Percentiles rank a stretch among this genome's conserved stretches.
Conservation (phyloP, 2,888 invertebrate genomes). For the Acutogordius australiensis region DNA sequence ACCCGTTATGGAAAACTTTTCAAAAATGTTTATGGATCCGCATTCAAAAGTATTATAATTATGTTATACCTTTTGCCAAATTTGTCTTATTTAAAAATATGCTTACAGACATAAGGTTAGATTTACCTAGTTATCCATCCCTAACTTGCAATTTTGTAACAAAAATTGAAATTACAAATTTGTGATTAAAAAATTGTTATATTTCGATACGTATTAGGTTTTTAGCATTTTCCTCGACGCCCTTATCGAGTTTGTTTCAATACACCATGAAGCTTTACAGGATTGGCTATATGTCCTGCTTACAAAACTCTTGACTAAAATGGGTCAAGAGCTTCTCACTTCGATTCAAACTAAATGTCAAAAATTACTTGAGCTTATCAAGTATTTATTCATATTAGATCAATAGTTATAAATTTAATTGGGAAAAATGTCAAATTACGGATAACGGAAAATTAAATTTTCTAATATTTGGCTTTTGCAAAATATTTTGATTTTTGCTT, state of each 20-base stretch:
- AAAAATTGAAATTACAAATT: constrained; percentile 7
- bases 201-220: too few species aligned
- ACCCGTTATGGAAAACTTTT: constrained; percentile 62
- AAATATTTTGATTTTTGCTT: background rate
- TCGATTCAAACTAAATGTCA: constrained; percentile 60
- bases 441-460: too few species aligned
- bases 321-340: constrained; percentile 60
- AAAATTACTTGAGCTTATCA: constrained; percentile 10
- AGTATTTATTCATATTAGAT: too few species aligned
- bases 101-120: too few species aligned
- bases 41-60: constrained; percentile 61
- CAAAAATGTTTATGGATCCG: constrained; percentile 85
- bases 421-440: too few species aligned
- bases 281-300: constrained; percentile 75
- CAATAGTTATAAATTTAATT: too few species aligned
- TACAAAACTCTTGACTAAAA: constrained; percentile 53
- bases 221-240: constrained; percentile 72
- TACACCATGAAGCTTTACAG: constrained; percentile 53
- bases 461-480: constrained; percentile 5
- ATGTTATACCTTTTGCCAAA: too few species aligned
- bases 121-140: too few species aligned
- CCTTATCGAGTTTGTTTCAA: constrained; percentile 53
- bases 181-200: too few species aligned
- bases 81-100: too few species aligned
- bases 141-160: too few species aligned